Conservation (phyloP, 2,888 invertebrate genomes). For the Odontocerum albicorne region DNA sequence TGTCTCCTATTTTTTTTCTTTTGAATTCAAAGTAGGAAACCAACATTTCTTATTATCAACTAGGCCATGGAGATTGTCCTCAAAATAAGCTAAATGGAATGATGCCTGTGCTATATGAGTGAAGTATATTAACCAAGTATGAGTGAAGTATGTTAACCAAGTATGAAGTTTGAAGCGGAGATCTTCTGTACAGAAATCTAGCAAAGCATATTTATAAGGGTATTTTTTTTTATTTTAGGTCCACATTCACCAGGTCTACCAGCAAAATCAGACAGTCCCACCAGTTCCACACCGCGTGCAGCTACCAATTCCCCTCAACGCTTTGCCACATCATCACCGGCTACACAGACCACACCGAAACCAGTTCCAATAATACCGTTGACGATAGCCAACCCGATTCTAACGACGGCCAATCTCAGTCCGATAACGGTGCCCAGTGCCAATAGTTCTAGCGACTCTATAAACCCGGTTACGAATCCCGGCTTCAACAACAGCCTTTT, state of each 20-base stretch:
- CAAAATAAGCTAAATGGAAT: too few relatives aligned
- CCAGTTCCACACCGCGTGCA: constrained; percentile 42
- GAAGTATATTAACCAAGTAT: too few relatives aligned
- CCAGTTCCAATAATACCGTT: constrained; percentile 20
- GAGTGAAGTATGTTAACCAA: too few relatives aligned
- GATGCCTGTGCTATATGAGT: too few relatives aligned
- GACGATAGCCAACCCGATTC: constrained; percentile 26
- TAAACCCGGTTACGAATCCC: neutral
- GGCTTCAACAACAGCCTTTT: constrained; percentile 8
- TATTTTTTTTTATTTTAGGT: constrained; percentile 42
- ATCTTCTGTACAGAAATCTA: too few relatives aligned
- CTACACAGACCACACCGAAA: neutral
- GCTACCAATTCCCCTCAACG: constrained; percentile 9
- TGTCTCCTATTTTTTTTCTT: too few relatives aligned
- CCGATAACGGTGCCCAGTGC: constrained; percentile 9
- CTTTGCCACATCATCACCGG: neutral
- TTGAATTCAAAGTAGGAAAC: too few relatives aligned
- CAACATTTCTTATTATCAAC: too few relatives aligned
- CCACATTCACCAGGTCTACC: constrained; percentile 39
- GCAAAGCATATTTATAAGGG: too few relatives aligned
- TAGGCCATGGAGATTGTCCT: too few relatives aligned
- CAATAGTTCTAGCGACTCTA: constrained; percentile 37
- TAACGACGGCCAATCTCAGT: constrained; percentile 21
- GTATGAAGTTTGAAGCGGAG: too few relatives aligned
- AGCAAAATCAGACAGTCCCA: constrained; percentile 17